phyloP scores from a whole-genome alignment of 1,140 invertebrate genomes.

The Episyrphus balteatus region DNA sequence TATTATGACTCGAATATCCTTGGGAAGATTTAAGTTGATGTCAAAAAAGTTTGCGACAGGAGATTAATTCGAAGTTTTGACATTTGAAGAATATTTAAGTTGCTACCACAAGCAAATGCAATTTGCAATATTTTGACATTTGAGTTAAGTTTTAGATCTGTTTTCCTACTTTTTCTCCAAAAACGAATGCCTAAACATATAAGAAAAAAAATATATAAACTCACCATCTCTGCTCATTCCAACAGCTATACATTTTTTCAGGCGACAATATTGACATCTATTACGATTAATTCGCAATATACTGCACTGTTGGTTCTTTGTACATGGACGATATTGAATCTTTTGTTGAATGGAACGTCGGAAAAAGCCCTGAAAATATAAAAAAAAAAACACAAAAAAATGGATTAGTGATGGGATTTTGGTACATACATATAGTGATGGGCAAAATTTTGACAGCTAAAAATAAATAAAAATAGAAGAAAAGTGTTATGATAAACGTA shows the following conservation, averaged over 20 bases:
- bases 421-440: no score
- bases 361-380: conserved; percentile 66
- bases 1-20: no score
- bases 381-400: conserved; percentile 2
- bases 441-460: neutral
- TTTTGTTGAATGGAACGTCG: conserved; percentile 92
- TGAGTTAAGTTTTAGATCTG: no score
- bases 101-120: no score
- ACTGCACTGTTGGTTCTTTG: conserved; percentile 95
- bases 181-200: no score
- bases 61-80: no score
- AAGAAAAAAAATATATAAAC: conserved; percentile 19
- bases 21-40: no score
- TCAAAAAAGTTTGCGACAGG: no score
- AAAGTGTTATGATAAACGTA: neutral
- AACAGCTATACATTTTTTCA: conserved; percentile 96
- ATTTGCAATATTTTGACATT: no score
- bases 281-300: conserved; percentile 94
- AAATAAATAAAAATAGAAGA: neutral
- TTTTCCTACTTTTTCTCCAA: no score
- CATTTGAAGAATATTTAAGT: no score
- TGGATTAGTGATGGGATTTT: neutral
- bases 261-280: conserved; percentile 91
- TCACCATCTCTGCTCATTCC: conserved; percentile 97
- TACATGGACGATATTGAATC: conserved; percentile 94